Evolutionary conservation across 2,888 invertebrate species (phyloP).

Genomic region (Harmothoe impar): DNA sequence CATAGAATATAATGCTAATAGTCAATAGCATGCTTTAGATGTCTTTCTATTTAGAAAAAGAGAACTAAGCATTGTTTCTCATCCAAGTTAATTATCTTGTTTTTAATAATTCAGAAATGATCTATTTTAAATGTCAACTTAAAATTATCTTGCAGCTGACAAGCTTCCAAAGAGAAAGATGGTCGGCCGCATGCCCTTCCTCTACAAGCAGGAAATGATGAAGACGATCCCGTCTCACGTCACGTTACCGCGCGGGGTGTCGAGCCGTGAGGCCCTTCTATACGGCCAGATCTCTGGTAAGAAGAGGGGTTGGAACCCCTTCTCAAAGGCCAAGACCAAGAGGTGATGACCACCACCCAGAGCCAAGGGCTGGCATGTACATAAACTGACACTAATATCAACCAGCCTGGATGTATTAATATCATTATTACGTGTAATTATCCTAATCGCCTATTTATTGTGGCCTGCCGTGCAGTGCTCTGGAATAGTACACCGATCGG

Average conservation of each 20-base stretch:
- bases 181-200: neutral
- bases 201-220: constrained; percentile 46
- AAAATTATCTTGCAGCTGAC: neutral
- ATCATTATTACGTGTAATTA: constrained; percentile 1
- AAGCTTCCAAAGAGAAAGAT: constrained; percentile 45
- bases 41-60: too few species aligned
- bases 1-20: too few species aligned
- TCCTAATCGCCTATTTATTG: constrained; percentile 16
- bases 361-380: neutral
- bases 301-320: constrained; percentile 56
- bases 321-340: constrained; percentile 42
- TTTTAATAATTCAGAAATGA: too few species aligned
- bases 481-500: neutral
- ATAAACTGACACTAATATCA: neutral
- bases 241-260: constrained; percentile 48
- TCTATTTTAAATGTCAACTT: too few species aligned
- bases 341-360: constrained; percentile 25
- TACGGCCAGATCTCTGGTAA: constrained; percentile 41
- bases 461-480: neutral
- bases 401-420: neutral
- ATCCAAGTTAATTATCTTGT: too few species aligned
- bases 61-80: too few species aligned
- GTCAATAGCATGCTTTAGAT: too few species aligned
- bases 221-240: constrained; percentile 42
- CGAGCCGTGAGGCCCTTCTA: constrained; percentile 24